A percentile compares a stretch with the other conserved stretches of the same genome.
These are phyloP conservation scores for Aphelenchoides fujianensis DNA, from an alignment of 1,140 invertebrate genomes.

Conservation along the genomic window DNA sequence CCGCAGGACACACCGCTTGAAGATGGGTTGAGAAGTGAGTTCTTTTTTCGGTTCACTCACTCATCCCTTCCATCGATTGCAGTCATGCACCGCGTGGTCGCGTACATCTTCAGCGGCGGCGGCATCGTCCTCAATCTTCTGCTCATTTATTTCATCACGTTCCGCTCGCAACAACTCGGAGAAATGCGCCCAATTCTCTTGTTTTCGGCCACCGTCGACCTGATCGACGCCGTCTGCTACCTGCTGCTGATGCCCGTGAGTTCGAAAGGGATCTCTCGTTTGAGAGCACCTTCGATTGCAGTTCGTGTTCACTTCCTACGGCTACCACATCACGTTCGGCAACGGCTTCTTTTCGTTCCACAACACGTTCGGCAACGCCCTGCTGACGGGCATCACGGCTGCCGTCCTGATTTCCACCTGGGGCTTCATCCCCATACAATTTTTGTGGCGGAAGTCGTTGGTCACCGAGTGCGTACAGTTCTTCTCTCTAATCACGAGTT, in stretches of 20 bases:
- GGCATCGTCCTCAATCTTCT: slow-evolving; percentile 2
- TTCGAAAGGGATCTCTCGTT: neutral
- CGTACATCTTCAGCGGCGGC: neutral
- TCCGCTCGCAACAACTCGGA: neutral
- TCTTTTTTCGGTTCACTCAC: too few relatives aligned
- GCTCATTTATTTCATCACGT: neutral
- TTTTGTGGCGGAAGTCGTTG: slow-evolving; percentile 6
- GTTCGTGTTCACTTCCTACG: slow-evolving; percentile 13
- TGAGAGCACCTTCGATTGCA: neutral
- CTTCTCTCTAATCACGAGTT: neutral
- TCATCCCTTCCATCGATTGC: too few relatives aligned
- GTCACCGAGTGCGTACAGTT: neutral
- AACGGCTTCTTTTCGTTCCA: slow-evolving; percentile 4
- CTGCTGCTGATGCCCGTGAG: slow-evolving; percentile 13
- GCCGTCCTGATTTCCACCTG: slow-evolving; percentile 7
- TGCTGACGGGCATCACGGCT: slow-evolving; percentile 10
- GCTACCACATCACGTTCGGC: slow-evolving; percentile 16
- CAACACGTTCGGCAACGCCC: neutral
- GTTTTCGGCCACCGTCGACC: neutral
- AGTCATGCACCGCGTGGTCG: neutral
- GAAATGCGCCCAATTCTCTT: slow-evolving; percentile 1
- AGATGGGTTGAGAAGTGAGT: neutral
- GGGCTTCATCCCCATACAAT: slow-evolving; percentile 9
- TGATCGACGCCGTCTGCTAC: slow-evolving; percentile 12
- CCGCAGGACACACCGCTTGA: neutral